Evolutionary conservation across 2,113 vertebrate genomes (phyloP).

Genomic region (Atrichornis clamosus): DNA sequence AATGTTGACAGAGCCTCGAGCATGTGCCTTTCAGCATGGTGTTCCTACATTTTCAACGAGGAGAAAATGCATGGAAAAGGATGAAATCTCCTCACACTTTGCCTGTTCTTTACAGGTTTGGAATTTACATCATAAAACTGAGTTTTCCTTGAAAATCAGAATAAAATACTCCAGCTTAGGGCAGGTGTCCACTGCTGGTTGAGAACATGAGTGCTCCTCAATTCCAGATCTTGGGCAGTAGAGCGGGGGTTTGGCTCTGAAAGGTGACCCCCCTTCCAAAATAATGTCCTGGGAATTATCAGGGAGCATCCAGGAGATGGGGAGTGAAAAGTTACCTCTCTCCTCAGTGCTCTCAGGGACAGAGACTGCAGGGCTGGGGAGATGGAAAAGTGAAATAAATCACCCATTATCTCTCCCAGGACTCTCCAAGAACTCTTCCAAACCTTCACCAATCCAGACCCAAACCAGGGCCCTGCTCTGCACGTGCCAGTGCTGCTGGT

Average conservation of each 20-base stretch:
- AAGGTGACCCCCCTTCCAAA: not conserved
- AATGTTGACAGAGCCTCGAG: not conserved
- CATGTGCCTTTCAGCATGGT: not conserved
- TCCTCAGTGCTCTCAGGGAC: rapidly evolving
- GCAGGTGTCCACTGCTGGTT: not conserved
- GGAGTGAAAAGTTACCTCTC: not conserved
- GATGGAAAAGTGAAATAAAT: not conserved
- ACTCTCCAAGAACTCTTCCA: not conserved
- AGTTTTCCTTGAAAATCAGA: not conserved
- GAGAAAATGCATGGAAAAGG: not conserved
- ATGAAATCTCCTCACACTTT: not conserved
- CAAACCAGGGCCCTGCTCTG: not conserved
- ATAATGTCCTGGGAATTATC: rapidly evolving
- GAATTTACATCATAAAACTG: not conserved
- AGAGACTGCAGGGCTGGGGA: not conserved
- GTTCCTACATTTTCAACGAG: not conserved
- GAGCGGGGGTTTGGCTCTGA: not conserved
- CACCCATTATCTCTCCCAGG: rapidly evolving
- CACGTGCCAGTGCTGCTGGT: not conserved
- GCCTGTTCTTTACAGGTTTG: not conserved
- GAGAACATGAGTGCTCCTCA: rapidly evolving
- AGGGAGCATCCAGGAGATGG: not conserved
- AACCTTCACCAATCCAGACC: rapidly evolving
- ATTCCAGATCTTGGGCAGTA: not conserved
- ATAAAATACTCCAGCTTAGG: not conserved